Percentiles rank a stretch among this genome's conserved stretches.
Evolutionary conservation across 2,797 vertebrate species (phyloP).

Genomic region (Arctocebus calabarensis): DNA sequence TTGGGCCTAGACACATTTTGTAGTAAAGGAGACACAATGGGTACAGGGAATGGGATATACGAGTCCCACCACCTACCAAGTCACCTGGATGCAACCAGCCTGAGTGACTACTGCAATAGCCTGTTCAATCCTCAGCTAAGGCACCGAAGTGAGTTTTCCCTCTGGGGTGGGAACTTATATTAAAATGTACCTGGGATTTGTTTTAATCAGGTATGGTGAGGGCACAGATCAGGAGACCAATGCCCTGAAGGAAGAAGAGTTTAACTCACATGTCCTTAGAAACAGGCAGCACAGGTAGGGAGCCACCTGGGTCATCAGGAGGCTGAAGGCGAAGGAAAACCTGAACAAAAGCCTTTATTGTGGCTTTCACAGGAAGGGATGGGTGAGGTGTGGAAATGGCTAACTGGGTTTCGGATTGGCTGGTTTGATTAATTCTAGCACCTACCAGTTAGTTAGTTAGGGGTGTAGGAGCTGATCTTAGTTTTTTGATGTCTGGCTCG

Average conservation of each 20-base stretch:
- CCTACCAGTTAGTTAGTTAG: background rate
- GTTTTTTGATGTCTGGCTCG: background rate
- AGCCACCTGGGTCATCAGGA: background rate
- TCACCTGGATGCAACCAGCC: background rate
- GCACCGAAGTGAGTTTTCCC: background rate
- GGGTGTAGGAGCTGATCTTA: too few species aligned
- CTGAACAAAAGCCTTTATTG: background rate
- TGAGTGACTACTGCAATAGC: background rate
- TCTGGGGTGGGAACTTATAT: background rate
- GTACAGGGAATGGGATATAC: background rate
- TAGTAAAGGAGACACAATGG: background rate
- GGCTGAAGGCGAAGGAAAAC: background rate
- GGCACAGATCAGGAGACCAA: background rate
- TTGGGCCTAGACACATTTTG: background rate
- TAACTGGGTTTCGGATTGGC: background rate
- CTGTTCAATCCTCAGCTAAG: background rate
- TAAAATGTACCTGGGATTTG: background rate
- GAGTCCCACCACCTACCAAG: background rate
- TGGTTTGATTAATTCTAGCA: background rate
- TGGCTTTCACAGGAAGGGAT: background rate
- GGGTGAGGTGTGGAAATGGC: background rate
- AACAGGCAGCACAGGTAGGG: background rate
- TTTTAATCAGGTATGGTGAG: background rate
- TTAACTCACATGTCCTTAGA: background rate
- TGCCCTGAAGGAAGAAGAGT: background rate